These are phyloP conservation scores for Tyria jacobaeae DNA, from an alignment of 2,888 invertebrate species.

Conservation along the genomic window DNA sequence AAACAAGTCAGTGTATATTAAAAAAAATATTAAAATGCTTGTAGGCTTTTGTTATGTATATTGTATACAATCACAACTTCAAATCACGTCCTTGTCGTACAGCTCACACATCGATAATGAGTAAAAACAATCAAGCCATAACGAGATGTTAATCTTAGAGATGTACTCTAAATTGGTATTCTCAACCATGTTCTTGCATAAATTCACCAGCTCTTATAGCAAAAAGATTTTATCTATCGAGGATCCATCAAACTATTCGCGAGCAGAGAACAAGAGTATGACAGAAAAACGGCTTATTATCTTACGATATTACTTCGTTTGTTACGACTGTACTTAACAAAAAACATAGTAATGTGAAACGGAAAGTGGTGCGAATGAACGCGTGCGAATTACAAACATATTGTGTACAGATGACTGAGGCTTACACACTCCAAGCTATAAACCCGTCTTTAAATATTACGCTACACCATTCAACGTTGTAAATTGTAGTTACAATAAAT, in stretches of 20 bases:
- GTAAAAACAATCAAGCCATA: constrained; percentile 22
- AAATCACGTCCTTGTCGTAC: not conserved
- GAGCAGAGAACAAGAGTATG: constrained; percentile 34
- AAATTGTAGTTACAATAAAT: constrained; percentile 26
- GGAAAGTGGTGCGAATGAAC: constrained; percentile 75
- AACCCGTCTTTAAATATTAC: constrained; percentile 33
- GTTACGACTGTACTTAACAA: constrained; percentile 31
- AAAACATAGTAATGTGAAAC: constrained; percentile 64
- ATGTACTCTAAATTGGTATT: constrained; percentile 25
- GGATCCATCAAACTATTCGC: constrained; percentile 50
- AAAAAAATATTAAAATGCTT: no score
- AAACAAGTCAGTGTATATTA: no score
- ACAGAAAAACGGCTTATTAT: constrained; percentile 50
- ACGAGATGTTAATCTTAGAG: constrained; percentile 26
- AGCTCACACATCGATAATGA: not conserved
- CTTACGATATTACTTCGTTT: constrained; percentile 47
- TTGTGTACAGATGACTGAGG: constrained; percentile 64
- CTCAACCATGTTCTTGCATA: constrained; percentile 31
- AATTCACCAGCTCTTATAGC: constrained; percentile 20
- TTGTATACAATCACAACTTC: not conserved
- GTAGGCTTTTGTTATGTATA: not conserved
- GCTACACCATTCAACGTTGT: constrained; percentile 22
- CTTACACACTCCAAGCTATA: constrained; percentile 35
- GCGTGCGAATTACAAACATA: constrained; percentile 72
- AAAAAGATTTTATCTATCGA: constrained; percentile 34